phyloP scores from a whole-genome alignment of 2,113 vertebrate genomes.

The Bombycilla garrulus region DNA sequence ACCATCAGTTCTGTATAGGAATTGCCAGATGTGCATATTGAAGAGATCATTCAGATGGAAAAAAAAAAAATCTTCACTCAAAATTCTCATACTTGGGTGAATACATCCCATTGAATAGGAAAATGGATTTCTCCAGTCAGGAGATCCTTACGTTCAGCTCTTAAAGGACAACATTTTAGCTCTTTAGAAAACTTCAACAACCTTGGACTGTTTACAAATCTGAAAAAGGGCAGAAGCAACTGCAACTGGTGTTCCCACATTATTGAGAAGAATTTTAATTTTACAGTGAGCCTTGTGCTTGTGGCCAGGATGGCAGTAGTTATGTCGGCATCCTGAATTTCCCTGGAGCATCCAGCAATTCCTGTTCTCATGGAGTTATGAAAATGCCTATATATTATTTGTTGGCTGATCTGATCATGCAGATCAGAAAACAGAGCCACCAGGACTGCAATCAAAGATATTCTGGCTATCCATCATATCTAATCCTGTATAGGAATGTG shows the following conservation, averaged over 20 bases:
- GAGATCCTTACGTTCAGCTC: neutral
- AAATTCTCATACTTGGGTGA: neutral
- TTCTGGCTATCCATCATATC: neutral
- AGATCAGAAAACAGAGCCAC: neutral
- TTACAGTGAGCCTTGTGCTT: neutral
- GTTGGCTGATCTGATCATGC: neutral
- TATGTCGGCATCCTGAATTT: neutral
- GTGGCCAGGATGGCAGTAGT: neutral
- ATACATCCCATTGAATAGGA: neutral
- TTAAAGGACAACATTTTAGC: neutral
- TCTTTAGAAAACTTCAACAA: neutral
- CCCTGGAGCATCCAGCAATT: neutral
- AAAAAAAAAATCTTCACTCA: neutral
- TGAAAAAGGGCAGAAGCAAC: neutral
- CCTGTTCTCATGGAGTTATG: neutral
- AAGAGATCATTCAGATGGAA: neutral
- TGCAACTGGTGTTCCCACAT: neutral
- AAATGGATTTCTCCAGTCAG: neutral
- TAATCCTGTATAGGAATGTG: neutral
- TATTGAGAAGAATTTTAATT: neutral
- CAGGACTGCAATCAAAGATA: neutral
- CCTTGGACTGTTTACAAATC: neutral
- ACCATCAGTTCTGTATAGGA: neutral
- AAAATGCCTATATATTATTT: neutral
- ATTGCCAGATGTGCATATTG: neutral